Evolutionary conservation across 2,113 vertebrate species (phyloP).

Genomic region (Syngnathus floridae): DNA sequence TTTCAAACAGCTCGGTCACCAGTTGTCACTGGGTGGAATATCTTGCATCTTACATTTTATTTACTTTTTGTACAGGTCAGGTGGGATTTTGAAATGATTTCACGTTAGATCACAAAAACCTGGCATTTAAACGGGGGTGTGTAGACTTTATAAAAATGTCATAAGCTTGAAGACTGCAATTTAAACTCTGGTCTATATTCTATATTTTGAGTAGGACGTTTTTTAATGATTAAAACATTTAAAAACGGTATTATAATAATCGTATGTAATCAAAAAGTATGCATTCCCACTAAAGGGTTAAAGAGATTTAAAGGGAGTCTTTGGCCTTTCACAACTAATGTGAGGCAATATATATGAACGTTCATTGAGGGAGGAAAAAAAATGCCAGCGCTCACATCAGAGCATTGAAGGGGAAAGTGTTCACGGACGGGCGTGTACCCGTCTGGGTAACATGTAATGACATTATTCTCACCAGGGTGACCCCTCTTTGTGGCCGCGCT

Average conservation of each 20-base stretch:
- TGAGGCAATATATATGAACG: slow-evolving; percentile 51
- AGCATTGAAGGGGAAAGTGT: slow-evolving; percentile 41
- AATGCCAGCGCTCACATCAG: slow-evolving; percentile 32
- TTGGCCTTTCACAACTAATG: slow-evolving; percentile 31
- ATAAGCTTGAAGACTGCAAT: no score
- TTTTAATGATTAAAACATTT: background rate
- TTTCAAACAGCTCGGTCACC: background rate
- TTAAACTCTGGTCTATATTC: no score
- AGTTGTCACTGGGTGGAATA: background rate
- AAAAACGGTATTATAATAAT: background rate
- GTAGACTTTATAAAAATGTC: no score
- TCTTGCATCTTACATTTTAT: background rate
- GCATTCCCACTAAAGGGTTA: slow-evolving; percentile 26
- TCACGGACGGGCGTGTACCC: slow-evolving; percentile 48
- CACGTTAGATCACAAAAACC: no score
- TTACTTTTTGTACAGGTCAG: background rate
- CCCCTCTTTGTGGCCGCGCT: slow-evolving; percentile 64
- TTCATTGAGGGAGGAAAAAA: slow-evolving; percentile 23
- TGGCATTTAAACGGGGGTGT: no score
- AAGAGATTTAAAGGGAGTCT: slow-evolving; percentile 53
- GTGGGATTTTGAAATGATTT: no score
- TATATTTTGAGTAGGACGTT: no score
- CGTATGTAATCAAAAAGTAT: slow-evolving; percentile 1
- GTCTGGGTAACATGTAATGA: slow-evolving; percentile 67
- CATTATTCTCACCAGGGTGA: slow-evolving; percentile 71